phyloP scores from a whole-genome alignment of 2,797 vertebrate species.

The Cyprinodon diabolis region DNA sequence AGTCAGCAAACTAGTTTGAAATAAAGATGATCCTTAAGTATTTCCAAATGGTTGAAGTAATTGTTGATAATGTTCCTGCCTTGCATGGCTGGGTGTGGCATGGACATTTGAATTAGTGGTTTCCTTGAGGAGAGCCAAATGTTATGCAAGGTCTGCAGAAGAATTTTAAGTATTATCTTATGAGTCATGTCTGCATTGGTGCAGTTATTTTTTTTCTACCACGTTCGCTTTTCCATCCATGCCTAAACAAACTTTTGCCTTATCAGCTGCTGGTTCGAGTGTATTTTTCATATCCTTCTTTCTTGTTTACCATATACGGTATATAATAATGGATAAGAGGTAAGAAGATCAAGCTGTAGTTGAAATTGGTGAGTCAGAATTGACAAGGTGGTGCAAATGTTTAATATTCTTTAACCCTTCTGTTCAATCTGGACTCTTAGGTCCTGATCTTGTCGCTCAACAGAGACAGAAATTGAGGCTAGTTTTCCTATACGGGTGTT shows the following conservation, averaged over 20 bases:
- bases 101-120: conserved; percentile 12
- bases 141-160: not conserved
- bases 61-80: not conserved
- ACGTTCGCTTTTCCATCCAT: not conserved
- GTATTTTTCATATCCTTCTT: not conserved
- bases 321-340: not conserved
- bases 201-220: not conserved
- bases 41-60: not conserved
- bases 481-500: conserved; percentile 64
- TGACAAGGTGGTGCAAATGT: not conserved
- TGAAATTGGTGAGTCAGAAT: not conserved
- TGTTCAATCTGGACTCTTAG: conserved; percentile 6
- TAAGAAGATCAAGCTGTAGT: too few species aligned
- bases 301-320: not conserved
- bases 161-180: conserved; percentile 27
- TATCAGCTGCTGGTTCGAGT: not conserved
- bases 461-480: conserved; percentile 34
- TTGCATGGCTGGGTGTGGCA: conserved; percentile 12
- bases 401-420: not conserved
- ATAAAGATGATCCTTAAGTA: not conserved
- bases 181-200: conserved; percentile 29
- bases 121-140: conserved; percentile 12
- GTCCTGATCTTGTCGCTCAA: conserved; percentile 10
- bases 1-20: not conserved
- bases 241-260: conserved; percentile 40